These are phyloP conservation scores for Hydrotaea diabolus DNA, from an alignment of 2,888 invertebrate species.

Conservation along the genomic window DNA sequence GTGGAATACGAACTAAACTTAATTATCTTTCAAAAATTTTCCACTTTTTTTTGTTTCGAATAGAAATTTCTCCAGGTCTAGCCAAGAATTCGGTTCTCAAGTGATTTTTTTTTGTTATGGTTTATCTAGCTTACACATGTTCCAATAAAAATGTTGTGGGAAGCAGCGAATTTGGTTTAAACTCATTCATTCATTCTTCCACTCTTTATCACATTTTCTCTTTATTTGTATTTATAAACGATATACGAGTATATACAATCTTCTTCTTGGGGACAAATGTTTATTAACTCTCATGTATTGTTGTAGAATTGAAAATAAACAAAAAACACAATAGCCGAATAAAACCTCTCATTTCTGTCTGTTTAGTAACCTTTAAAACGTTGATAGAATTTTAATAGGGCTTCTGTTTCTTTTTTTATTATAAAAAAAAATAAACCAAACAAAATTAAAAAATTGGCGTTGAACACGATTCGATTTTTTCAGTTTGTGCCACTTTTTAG, in stretches of 20 bases:
- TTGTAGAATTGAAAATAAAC: neutral
- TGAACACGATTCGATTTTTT: conserved; percentile 12
- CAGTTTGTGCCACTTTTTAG: conserved; percentile 43
- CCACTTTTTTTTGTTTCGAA: too few relatives aligned
- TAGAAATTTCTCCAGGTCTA: too few relatives aligned
- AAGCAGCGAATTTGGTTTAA: neutral
- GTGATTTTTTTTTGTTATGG: neutral
- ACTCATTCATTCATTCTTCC: neutral
- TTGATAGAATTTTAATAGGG: conserved; percentile 56
- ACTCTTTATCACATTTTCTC: neutral
- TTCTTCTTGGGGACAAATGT: conserved; percentile 17
- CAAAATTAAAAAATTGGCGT: conserved; percentile 20
- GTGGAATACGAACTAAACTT: too few relatives aligned
- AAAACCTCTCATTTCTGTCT: conserved; percentile 53
- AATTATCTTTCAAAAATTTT: too few relatives aligned
- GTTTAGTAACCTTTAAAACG: conserved; percentile 60
- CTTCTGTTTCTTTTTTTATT: neutral
- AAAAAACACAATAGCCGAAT: neutral
- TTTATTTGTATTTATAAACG: conserved; percentile 5
- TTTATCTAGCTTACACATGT: too few relatives aligned
- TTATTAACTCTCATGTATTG: neutral
- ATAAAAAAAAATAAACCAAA: neutral
- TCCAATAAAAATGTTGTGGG: neutral
- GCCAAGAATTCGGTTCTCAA: too few relatives aligned
- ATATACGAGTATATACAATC: neutral